Evolutionary conservation across 2,797 vertebrate genomes (phyloP).

Genomic region (Clarias laeviceps): DNA sequence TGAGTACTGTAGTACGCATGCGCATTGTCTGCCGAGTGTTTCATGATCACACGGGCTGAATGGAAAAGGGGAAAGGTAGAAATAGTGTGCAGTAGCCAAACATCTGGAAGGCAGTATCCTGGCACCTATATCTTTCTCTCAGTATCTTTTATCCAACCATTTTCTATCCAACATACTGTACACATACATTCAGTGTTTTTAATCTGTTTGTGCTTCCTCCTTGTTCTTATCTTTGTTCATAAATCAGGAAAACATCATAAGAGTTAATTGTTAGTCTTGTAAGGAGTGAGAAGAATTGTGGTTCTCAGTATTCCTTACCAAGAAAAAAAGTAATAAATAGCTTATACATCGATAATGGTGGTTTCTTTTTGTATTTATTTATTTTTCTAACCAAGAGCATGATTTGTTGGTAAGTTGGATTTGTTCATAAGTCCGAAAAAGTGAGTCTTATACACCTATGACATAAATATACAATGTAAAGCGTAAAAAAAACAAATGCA

Average conservation of each 20-base stretch:
- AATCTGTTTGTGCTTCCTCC: background rate
- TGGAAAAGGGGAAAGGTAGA: slow-evolving; percentile 52
- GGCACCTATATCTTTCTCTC: background rate
- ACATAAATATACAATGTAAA: too few relatives aligned
- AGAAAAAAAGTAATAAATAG: too few relatives aligned
- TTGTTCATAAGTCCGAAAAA: too few relatives aligned
- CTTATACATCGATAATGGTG: too few relatives aligned
- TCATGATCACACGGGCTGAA: slow-evolving; percentile 27
- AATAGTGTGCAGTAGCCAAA: slow-evolving; percentile 71
- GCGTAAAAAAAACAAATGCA: too few relatives aligned
- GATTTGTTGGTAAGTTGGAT: too few relatives aligned
- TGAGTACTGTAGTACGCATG: too few relatives aligned
- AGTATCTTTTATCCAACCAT: background rate
- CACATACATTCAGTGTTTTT: background rate
- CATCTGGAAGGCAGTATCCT: slow-evolving; percentile 67
- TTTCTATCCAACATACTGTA: background rate
- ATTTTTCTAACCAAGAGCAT: too few relatives aligned
- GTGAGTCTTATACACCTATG: too few relatives aligned
- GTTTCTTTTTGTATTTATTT: too few relatives aligned
- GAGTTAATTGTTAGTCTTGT: background rate
- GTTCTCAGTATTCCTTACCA: too few relatives aligned
- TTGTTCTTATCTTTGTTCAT: background rate
- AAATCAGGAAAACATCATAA: background rate
- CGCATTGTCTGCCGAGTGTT: too few relatives aligned
- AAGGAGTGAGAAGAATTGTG: background rate